Conservation (phyloP, 2,797 vertebrate genomes). For the Masticophis lateralis region DNA sequence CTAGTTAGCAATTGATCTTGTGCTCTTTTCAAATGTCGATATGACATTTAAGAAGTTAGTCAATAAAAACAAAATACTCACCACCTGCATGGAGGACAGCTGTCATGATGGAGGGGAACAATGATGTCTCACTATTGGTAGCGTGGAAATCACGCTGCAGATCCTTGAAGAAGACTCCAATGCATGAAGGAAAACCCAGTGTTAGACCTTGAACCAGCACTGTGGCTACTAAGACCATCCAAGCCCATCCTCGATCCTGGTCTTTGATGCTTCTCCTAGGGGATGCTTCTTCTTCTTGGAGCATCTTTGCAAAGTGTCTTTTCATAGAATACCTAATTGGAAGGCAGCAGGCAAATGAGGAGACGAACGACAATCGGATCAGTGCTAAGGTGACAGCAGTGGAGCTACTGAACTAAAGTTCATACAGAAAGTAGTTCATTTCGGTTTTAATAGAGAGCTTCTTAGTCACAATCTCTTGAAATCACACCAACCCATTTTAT, state of each 20-base stretch:
- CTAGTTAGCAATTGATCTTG: background rate
- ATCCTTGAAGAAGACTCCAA: slow-evolving; percentile 89
- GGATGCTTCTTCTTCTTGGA: slow-evolving; percentile 19
- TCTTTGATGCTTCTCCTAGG: background rate
- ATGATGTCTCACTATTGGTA: slow-evolving; percentile 88
- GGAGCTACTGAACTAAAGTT: background rate
- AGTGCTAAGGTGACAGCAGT: background rate
- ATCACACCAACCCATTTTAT: slow-evolving; percentile 13
- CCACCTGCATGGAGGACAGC: slow-evolving; percentile 87
- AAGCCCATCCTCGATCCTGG: slow-evolving; percentile 87
- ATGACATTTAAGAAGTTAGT: background rate
- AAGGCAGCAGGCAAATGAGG: background rate
- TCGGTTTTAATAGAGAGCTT: slow-evolving; percentile 39
- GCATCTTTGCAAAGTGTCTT: slow-evolving; percentile 40
- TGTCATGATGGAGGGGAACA: slow-evolving; percentile 92
- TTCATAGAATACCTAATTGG: background rate
- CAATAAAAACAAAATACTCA: slow-evolving; percentile 62
- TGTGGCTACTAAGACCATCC: slow-evolving; percentile 85
- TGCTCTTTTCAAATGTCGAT: background rate
- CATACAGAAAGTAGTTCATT: slow-evolving; percentile 5
- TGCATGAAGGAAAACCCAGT: slow-evolving; percentile 82
- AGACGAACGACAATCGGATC: background rate
- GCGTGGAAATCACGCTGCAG: slow-evolving; percentile 87
- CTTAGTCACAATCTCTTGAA: slow-evolving; percentile 41
- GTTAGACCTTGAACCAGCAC: slow-evolving; percentile 83